These are phyloP conservation scores for Aplodontia rufa DNA, from an alignment of 2,113 vertebrate genomes.

Conservation along the genomic window DNA sequence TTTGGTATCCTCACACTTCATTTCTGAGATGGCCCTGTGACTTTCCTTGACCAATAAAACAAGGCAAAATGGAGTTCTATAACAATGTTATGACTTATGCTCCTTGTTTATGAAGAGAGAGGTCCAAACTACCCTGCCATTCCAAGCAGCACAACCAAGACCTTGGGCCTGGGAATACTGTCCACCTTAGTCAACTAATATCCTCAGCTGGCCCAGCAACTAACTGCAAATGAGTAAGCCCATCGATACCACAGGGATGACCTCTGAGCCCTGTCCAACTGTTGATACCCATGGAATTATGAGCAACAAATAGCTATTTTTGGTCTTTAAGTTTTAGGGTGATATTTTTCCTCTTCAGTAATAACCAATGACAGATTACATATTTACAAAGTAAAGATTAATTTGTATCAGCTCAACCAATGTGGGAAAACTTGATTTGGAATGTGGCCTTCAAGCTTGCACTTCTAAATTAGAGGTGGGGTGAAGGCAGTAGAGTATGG, in stretches of 20 bases:
- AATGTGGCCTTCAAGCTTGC: not conserved
- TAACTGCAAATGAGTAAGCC: not conserved
- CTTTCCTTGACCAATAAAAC: not conserved
- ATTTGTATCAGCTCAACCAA: not conserved
- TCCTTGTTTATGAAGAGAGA: not conserved
- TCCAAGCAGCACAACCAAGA: not conserved
- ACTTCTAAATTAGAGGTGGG: not conserved
- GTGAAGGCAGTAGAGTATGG: not conserved
- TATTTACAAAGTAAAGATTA: not conserved
- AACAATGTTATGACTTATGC: not conserved
- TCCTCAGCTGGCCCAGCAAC: not conserved
- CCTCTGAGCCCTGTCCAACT: not conserved
- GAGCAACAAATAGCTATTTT: not conserved
- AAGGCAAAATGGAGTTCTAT: not conserved
- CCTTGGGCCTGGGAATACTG: not conserved
- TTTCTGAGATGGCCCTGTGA: not conserved
- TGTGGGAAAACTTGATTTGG: not conserved
- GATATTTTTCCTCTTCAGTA: slow-evolving; percentile 3
- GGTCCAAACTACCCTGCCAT: not conserved
- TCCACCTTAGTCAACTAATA: not conserved
- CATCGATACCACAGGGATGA: not conserved
- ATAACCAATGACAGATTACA: not conserved
- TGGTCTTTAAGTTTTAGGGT: not conserved
- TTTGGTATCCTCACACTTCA: not conserved
- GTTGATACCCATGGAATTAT: not conserved